Percentiles rank a stretch among this genome's conserved stretches.
phyloP scores from a whole-genome alignment of 2,888 invertebrate species.

The Idaea straminata region DNA sequence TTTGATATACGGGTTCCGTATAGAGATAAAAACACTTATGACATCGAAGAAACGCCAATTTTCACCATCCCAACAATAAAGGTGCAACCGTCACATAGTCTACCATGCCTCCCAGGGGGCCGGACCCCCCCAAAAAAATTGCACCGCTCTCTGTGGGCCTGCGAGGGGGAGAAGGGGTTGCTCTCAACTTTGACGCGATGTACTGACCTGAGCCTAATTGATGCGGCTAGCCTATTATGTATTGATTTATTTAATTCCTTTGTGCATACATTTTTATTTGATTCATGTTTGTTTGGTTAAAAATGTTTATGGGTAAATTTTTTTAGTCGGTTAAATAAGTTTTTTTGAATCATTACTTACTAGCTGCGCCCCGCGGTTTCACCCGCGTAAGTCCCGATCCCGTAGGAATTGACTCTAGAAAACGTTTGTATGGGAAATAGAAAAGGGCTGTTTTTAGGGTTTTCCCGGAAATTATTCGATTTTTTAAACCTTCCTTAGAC shows the following conservation, averaged over 20 bases:
- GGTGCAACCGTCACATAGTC: conserved; percentile 71
- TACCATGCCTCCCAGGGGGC: conserved; percentile 55
- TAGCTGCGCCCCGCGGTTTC: too few species aligned
- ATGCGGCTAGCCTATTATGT: conserved; percentile 52
- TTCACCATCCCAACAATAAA: conserved; percentile 32
- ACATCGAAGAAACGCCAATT: conserved; percentile 37
- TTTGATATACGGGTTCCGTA: too few species aligned
- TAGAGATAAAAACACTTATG: too few species aligned
- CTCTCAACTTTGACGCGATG: conserved; percentile 69
- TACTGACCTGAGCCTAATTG: conserved; percentile 56
- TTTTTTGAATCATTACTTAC: too few species aligned
- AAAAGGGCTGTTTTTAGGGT: too few species aligned
- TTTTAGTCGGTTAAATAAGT: neutral
- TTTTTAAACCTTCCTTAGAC: too few species aligned
- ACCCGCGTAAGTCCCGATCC: too few species aligned
- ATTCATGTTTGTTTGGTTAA: neutral
- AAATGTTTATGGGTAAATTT: neutral
- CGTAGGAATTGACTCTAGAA: too few species aligned
- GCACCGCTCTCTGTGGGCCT: conserved; percentile 44
- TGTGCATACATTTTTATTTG: conserved; percentile 4
- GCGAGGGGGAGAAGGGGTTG: conserved; percentile 29
- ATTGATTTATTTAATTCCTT: conserved; percentile 47
- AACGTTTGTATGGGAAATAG: too few species aligned
- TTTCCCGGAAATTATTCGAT: too few species aligned
- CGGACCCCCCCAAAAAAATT: conserved; percentile 64